Evolutionary conservation across 2,797 vertebrate species (phyloP), one percentile per base, ranked within the genome.

Genomic region (Eulemur albifrons): DNA sequence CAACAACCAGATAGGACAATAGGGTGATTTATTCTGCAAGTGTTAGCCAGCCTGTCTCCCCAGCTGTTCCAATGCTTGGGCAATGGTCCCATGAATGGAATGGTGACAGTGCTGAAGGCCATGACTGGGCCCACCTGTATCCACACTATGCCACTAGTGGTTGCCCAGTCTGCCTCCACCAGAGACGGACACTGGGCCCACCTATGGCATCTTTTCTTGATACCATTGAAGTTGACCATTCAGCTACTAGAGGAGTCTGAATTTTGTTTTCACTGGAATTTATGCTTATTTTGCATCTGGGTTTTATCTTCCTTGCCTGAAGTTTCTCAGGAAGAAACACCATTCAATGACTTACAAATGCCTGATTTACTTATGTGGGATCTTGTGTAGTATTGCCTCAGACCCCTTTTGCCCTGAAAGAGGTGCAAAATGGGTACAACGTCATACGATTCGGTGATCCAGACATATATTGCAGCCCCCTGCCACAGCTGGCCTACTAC

Each of bases 401-500:
- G 20, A 61, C 11, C 5, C 21, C 35, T 82, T 87, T 69, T 61
- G 9, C 45, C 9, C 7, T 43, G 63, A 72, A 82, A 86, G 63
- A 57, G 38, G 27, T 93, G 15, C 12, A 79, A 40, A 63, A 63
- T 84, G n/a, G 27, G 32, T 38, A n/a, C 7, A n/a, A 79, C 30
- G 82, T 18, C n/a, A 23, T 80, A 90, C 79, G 23, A 83, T 80
- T 90, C 81, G 80, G 7, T 84, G 38, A 76, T 21, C 38, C 45
- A 96, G 45, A 30, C 23, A 59, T 90, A 61, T 43, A 84, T 2
- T 13, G 45, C 20, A 57, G 69, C 25, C 40, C 35, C 21, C 11
- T 9, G 38, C 91, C 67, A 45, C 50, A 95, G 67, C n/a, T 96
- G 83, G 43, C 54, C 72, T 76, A 82, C 17, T 88, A 77, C 94